Percentiles rank a stretch among this genome's conserved stretches.
Conservation (phyloP, 2,888 invertebrate species). For the Agonopterix subpropinquella region DNA sequence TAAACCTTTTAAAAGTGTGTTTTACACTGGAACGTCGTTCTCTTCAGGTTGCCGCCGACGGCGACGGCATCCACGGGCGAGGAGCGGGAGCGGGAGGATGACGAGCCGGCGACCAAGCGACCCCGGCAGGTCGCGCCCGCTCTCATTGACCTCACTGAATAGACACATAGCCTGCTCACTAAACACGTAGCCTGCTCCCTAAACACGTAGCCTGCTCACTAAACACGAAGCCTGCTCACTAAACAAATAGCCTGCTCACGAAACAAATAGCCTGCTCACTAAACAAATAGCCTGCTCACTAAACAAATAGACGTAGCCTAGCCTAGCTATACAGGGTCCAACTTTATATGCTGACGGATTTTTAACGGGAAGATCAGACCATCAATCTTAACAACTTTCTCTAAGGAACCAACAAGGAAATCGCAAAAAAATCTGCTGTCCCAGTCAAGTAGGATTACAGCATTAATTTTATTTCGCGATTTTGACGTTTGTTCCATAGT, state of each 20-base stretch:
- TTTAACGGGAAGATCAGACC: no score
- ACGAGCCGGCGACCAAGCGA: slow-evolving; percentile 61
- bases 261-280: no score
- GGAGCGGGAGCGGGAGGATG: slow-evolving; percentile 51
- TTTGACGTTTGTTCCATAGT: no score
- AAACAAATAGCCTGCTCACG: neutral
- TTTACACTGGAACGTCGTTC: no score
- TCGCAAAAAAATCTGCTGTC: no score
- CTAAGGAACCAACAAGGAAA: no score
- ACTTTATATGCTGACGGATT: no score
- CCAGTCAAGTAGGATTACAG: no score
- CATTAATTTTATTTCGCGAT: no score
- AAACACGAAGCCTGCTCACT: slow-evolving; percentile 18
- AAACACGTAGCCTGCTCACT: slow-evolving; percentile 33
- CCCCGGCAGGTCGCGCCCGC: slow-evolving; percentile 62
- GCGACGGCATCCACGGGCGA: slow-evolving; percentile 47
- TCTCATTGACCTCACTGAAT: slow-evolving; percentile 64
- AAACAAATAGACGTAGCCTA: neutral
- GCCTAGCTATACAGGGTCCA: no score
- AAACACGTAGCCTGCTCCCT: neutral
- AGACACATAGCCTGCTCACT: slow-evolving; percentile 18
- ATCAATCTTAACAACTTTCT: no score
- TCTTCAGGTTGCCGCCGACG: slow-evolving; percentile 23
- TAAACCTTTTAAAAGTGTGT: no score
- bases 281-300: slow-evolving; percentile 18